phyloP scores from a whole-genome alignment of 2,888 invertebrate species.

The Xanthorhoe designata region DNA sequence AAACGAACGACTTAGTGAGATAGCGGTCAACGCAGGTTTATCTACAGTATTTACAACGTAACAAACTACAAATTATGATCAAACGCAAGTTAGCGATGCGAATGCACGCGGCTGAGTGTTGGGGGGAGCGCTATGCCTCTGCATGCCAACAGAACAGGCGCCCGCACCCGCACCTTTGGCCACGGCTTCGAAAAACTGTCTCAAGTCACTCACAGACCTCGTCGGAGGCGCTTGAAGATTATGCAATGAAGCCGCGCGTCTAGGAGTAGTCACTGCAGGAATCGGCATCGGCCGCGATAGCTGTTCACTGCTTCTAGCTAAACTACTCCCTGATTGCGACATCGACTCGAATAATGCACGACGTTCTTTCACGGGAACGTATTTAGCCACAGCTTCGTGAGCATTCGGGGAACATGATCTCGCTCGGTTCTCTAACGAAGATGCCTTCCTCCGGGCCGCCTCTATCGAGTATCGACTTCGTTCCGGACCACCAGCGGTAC shows the following conservation, averaged over 20 bases:
- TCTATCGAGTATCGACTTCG: constrained; percentile 74
- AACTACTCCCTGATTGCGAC: constrained; percentile 86
- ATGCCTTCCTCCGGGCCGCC: constrained; percentile 76
- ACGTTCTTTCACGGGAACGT: constrained; percentile 90
- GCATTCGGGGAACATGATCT: constrained; percentile 80
- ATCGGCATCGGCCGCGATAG: constrained; percentile 67
- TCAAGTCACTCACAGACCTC: constrained; percentile 88
- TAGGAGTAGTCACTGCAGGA: constrained; percentile 76
- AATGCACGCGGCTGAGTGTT: constrained; percentile 71
- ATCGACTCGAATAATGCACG: constrained; percentile 89
- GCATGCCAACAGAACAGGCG: constrained; percentile 58
- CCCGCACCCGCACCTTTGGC: constrained; percentile 74
- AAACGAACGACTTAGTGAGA: constrained; percentile 81
- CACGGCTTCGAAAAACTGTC: constrained; percentile 89
- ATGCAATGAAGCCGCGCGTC: constrained; percentile 88
- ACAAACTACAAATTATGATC: constrained; percentile 45
- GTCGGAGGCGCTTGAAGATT: constrained; percentile 85
- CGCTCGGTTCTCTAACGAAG: constrained; percentile 73
- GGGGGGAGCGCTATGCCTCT: constrained; percentile 71
- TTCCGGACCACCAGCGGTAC: constrained; percentile 72
- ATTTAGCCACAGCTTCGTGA: constrained; percentile 83
- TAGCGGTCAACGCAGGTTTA: constrained; percentile 76
- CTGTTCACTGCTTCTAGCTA: constrained; percentile 88
- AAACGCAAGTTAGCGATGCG: constrained; percentile 76
- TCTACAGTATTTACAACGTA: constrained; percentile 75